A percentile compares a stretch with the other conserved stretches of the same genome.
Conservation (phyloP, 1,140 invertebrate genomes). For the Drosophila rhopaloa region DNA sequence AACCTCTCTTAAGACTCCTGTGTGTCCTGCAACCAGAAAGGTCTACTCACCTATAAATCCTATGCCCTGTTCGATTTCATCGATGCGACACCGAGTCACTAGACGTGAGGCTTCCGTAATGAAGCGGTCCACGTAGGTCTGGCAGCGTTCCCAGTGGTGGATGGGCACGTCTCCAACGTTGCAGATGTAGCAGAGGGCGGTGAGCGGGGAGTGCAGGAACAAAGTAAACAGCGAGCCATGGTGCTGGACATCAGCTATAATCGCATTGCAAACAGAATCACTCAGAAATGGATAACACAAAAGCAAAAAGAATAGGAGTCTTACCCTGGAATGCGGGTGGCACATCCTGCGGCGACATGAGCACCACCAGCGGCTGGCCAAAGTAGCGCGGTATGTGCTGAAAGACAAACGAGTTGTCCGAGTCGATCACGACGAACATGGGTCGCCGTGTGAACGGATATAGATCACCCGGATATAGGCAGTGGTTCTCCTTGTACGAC, state of each 20-base stretch:
- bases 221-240: slow-evolving; percentile 97
- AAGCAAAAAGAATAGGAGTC: background rate
- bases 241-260: slow-evolving; percentile 91
- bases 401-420: slow-evolving; percentile 97
- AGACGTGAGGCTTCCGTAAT: slow-evolving; percentile 94
- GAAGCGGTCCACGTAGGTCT: slow-evolving; percentile 94
- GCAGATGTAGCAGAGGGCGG: slow-evolving; percentile 96
- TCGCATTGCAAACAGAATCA: too few species aligned
- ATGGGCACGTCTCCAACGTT: slow-evolving; percentile 94
- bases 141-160: slow-evolving; percentile 95
- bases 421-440: slow-evolving; percentile 97
- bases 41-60: slow-evolving; percentile 77
- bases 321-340: slow-evolving; percentile 93
- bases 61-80: slow-evolving; percentile 87
- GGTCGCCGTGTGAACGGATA: slow-evolving; percentile 96
- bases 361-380: slow-evolving; percentile 96
- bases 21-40: too few species aligned
- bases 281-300: background rate
- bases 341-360: slow-evolving; percentile 97
- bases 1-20: too few species aligned
- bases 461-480: slow-evolving; percentile 96
- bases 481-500: slow-evolving; percentile 92
- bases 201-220: slow-evolving; percentile 97
- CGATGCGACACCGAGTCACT: slow-evolving; percentile 92
- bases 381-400: slow-evolving; percentile 96